phyloP scores from a whole-genome alignment of 2,797 vertebrate genomes.

The Kryptopterus vitreolus region DNA sequence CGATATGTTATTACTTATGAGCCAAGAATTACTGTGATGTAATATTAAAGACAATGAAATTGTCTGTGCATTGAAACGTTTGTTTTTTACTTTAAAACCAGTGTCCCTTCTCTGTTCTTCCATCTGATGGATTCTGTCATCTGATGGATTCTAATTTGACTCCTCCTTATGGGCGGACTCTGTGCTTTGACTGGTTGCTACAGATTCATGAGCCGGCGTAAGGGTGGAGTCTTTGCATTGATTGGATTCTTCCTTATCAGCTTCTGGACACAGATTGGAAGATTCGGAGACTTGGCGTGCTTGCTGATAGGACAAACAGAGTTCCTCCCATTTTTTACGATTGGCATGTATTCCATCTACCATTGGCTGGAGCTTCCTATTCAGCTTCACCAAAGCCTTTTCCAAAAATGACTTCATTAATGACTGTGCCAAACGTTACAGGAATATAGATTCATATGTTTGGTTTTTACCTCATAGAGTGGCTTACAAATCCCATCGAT shows the following conservation, averaged over 20 bases:
- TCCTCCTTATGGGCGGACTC: conserved; percentile 40
- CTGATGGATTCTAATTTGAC: conserved; percentile 38
- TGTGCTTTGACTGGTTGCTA: conserved; percentile 37
- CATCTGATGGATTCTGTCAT: conserved; percentile 12
- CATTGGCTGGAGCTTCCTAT: conserved; percentile 79
- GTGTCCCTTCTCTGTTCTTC: conserved; percentile 4
- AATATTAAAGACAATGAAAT: too few relatives aligned
- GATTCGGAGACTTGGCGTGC: conserved; percentile 52
- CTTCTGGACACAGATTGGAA: conserved; percentile 53
- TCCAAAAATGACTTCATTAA: conserved; percentile 14
- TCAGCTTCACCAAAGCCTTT: conserved; percentile 74
- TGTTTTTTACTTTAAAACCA: conserved; percentile 11
- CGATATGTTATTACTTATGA: conserved; percentile 1
- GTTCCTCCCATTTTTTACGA: conserved; percentile 75
- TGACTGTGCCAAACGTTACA: conserved; percentile 12
- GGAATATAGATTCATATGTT: not conserved
- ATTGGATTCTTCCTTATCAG: conserved; percentile 30
- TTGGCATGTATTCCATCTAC: conserved; percentile 75
- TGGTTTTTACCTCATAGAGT: conserved; percentile 70
- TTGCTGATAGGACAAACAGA: conserved; percentile 70
- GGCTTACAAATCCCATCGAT: conserved; percentile 78
- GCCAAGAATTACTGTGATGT: not conserved
- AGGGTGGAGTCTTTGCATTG: conserved; percentile 37
- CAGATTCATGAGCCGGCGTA: conserved; percentile 38
- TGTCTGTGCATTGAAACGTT: not conserved